A percentile compares a stretch with the other conserved stretches of the same genome.
Conservation (phyloP, 30 jellyfish, hydroid and myxozoan species). For the Sanderia malayensis region DNA sequence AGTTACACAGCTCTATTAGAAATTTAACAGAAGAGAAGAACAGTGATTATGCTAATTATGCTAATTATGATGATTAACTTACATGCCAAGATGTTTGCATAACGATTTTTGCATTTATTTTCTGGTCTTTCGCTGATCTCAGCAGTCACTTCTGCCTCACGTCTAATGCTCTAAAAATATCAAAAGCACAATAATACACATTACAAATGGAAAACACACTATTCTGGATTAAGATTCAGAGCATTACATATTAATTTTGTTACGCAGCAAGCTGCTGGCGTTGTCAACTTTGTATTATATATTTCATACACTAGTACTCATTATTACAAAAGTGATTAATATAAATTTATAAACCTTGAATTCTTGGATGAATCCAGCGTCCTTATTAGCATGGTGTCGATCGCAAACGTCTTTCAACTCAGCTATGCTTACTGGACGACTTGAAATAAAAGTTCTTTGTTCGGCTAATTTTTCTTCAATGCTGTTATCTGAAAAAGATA, state of each 20-base stretch:
- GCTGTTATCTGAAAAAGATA: slow-evolving; percentile 20
- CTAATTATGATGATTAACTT: slow-evolving; percentile 20
- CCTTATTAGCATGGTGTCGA: slow-evolving; percentile 57
- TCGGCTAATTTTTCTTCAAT: slow-evolving; percentile 17
- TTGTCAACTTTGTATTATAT: no score
- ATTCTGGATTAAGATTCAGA: no score
- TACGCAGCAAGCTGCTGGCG: no score
- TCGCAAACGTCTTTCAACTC: slow-evolving; percentile 62
- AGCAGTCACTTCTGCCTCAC: slow-evolving; percentile 66
- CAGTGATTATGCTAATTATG: no score
- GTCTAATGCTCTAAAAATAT: slow-evolving; percentile 64
- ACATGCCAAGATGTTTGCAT: slow-evolving; percentile 90
- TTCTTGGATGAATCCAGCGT: slow-evolving; percentile 82
- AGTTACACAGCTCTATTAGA: no score
- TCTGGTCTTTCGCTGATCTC: slow-evolving; percentile 84
- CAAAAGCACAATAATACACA: no score
- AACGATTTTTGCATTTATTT: slow-evolving; percentile 83
- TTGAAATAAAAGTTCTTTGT: slow-evolving; percentile 52
- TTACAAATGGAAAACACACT: no score
- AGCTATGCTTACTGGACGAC: slow-evolving; percentile 57
- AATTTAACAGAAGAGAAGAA: no score
- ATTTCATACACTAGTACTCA: no score
- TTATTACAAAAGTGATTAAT: no score
- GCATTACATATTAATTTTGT: no score
- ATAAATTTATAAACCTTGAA: slow-evolving; percentile 57